These are phyloP conservation scores for Pyrochroa serraticornis DNA, from an alignment of 2,888 invertebrate genomes.

Conservation along the genomic window DNA sequence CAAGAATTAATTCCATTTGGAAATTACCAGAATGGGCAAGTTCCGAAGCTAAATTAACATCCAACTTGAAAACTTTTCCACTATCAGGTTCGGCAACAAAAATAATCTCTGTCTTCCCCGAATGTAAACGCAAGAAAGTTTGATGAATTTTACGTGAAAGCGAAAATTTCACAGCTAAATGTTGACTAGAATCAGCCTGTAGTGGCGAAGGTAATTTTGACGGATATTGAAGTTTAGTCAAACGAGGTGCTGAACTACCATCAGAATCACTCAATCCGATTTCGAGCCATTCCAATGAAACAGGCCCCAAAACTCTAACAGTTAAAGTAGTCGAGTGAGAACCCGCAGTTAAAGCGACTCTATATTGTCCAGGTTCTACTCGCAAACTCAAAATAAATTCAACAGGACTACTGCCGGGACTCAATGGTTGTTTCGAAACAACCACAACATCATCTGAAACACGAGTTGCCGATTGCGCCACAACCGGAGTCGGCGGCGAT, in stretches of 20 bases:
- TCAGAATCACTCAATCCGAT: conserved; percentile 90
- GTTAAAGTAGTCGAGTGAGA: conserved; percentile 60
- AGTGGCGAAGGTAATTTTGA: conserved; percentile 72
- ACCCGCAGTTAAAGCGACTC: conserved; percentile 76
- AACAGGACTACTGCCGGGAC: conserved; percentile 64
- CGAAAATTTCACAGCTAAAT: conserved; percentile 78
- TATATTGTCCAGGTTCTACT: conserved; percentile 85
- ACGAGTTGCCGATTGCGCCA: conserved; percentile 78
- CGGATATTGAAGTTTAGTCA: conserved; percentile 75
- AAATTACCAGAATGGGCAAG: conserved; percentile 81
- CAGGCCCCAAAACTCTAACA: conserved; percentile 76
- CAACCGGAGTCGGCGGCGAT: conserved; percentile 71
- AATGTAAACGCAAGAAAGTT: conserved; percentile 82
- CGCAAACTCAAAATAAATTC: conserved; percentile 81
- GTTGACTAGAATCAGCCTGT: conserved; percentile 88
- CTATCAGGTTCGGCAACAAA: conserved; percentile 91
- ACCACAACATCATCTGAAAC: conserved; percentile 77
- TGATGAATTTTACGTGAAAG: conserved; percentile 82
- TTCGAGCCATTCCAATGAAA: conserved; percentile 78
- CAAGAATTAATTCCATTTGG: conserved; percentile 82
- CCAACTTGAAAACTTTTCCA: conserved; percentile 80
- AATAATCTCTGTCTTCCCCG: conserved; percentile 80
- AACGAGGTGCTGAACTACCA: conserved; percentile 81
- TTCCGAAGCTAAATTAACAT: conserved; percentile 81
- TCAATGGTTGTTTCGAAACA: conserved; percentile 69